Base-by-base conservation (phyloP, 2,113 vertebrate genomes). In the Cinclus mexicanus region DNA sequence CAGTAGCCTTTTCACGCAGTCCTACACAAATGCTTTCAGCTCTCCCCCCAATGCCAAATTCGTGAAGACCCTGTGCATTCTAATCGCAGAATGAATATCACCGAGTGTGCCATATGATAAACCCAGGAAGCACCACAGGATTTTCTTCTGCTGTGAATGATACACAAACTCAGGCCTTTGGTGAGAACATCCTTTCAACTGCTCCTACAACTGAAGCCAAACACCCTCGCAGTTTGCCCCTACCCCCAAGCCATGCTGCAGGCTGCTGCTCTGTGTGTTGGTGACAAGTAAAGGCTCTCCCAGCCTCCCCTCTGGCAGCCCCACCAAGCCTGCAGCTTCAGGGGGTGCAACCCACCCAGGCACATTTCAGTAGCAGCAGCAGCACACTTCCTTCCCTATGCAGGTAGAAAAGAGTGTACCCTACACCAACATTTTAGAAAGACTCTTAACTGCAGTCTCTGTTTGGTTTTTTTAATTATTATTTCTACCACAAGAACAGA, bases 21-120 rank as follows among this genome's bases (percentile, higher is more conserved):
- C 17, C 24, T 56, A 17, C 10, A 76, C 20, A 42, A 88, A 15
- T 79, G 16, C 23, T 42, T 88, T 85, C 82, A 79, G 12, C 28
- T 79, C 39, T 63, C 4, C 13, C 15, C 24, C 65, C 42, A 84
- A 46, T 80, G 53, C 12, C 59, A 60, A 33, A 39, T 50, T 76
- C 44, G 44, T 55, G 61, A 55, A 72, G 5, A 50, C 4, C 6
- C 12, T 37, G n/a, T 67, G 42, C 35, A 49, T 2, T 37, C 60
- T 61, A 79, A 75, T 25, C 2, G 3, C 0, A 0, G 35, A 74
- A 21, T 14, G 10, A 64, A 49, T 35, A 33, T 9, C 52, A 41
- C 21, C 12, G 22, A 14, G 5, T 9, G 35, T 31, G 14, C 24
- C 39, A 24, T 35, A 12, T 37, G 29, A 35, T 13, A 68, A 72